phyloP scores from a whole-genome alignment of 37 sponge, comb jelly and placozoan genomes.

The Chondrosia reniformis region DNA sequence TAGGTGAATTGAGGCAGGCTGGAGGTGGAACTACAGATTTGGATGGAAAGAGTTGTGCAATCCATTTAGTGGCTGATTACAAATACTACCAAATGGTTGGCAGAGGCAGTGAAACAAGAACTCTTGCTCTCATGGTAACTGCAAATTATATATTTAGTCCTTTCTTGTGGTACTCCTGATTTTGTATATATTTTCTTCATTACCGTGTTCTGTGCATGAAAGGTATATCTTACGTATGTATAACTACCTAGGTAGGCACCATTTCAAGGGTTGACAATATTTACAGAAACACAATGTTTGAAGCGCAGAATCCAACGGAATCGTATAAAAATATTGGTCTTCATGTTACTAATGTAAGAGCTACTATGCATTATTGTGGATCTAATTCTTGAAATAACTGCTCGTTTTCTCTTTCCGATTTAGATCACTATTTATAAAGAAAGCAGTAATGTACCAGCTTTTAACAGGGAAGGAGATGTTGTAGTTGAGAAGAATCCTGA shows the following conservation, averaged over 20 bases:
- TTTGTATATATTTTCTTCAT: too few species aligned
- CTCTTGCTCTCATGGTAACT: not conserved
- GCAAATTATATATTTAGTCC: too few species aligned
- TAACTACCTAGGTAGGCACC: too few species aligned
- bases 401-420: not conserved
- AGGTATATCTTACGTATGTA: too few species aligned
- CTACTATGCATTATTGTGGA: not conserved
- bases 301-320: not conserved
- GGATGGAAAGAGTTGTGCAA: not conserved
- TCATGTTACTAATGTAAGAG: slow-evolving; percentile 3
- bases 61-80: slow-evolving; percentile 4
- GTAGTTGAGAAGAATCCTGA: not conserved
- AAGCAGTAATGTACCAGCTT: not conserved
- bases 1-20: too few species aligned
- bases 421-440: not conserved
- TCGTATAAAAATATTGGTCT: not conserved
- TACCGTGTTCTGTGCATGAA: too few species aligned
- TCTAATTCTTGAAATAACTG: not conserved
- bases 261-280: not conserved
- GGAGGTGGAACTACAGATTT: too few species aligned
- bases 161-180: too few species aligned
- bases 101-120: not conserved
- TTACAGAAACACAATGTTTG: not conserved
- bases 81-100: not conserved
- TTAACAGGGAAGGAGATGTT: not conserved